phyloP scores from a whole-genome alignment of 2,888 invertebrate species.

The Aphrophora alni region DNA sequence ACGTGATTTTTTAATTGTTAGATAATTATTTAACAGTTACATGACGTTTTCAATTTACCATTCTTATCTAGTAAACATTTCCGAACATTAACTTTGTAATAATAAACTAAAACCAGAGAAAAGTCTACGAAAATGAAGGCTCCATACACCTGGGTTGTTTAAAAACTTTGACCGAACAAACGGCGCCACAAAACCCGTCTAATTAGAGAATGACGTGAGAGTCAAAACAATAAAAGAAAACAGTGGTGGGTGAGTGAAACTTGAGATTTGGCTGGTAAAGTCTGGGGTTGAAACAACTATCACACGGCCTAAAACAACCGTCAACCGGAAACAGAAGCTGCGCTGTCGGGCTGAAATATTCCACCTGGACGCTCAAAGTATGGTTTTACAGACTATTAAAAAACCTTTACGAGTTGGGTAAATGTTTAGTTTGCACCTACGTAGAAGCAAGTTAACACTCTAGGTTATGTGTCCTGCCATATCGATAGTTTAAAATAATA shows the following conservation, averaged over 20 bases:
- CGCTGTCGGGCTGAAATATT: background rate
- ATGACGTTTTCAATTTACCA: no score
- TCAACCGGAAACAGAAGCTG: background rate
- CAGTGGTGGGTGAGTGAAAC: background rate
- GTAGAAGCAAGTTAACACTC: background rate
- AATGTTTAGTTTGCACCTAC: background rate
- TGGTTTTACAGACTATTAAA: background rate
- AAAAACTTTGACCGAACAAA: background rate
- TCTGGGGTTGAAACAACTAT: conserved; percentile 6
- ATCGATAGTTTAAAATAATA: no score
- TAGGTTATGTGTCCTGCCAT: no score
- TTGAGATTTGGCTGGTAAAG: background rate
- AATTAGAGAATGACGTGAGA: background rate
- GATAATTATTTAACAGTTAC: no score
- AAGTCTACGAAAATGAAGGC: background rate
- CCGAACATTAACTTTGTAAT: no score
- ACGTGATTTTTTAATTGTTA: no score
- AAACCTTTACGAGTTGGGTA: background rate
- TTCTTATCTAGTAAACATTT: no score
- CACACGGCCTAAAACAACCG: conserved; percentile 6
- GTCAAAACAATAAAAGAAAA: background rate
- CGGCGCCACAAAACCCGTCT: background rate
- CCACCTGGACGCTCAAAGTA: background rate
- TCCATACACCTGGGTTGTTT: background rate
- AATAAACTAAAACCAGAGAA: no score